A percentile compares a stretch with the other conserved stretches of the same genome.
Evolutionary conservation across 2,888 invertebrate genomes (phyloP).

Genomic region (Catocala nupta): DNA sequence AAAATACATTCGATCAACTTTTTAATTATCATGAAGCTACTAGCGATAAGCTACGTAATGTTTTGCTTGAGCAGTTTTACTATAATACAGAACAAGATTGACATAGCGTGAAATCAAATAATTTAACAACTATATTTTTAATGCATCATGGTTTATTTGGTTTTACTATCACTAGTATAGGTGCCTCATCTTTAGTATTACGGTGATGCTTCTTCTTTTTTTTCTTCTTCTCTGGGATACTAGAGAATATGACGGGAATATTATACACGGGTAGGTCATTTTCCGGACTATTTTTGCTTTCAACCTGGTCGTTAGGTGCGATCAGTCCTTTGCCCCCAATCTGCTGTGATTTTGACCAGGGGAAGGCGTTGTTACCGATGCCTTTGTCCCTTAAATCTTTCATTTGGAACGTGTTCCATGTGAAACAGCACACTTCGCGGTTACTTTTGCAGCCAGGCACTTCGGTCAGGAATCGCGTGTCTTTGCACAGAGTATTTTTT

Average conservation of each 20-base stretch:
- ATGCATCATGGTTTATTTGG: constrained; percentile 22
- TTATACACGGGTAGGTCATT: not conserved
- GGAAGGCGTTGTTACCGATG: constrained; percentile 58
- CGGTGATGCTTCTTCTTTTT: constrained; percentile 13
- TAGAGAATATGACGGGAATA: not conserved
- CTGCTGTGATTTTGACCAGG: constrained; percentile 59
- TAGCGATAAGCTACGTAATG: constrained; percentile 33
- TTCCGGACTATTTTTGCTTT: not conserved
- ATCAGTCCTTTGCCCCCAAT: constrained; percentile 72
- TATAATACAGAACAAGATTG: constrained; percentile 5
- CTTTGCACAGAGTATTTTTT: constrained; percentile 66
- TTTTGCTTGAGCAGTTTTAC: constrained; percentile 32
- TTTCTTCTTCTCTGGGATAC: constrained; percentile 7
- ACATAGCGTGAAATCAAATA: constrained; percentile 12
- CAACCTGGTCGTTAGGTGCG: constrained; percentile 21
- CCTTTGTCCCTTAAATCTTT: constrained; percentile 66
- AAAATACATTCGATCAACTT: constrained; percentile 30
- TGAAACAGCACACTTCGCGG: constrained; percentile 76
- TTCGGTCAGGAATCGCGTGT: constrained; percentile 63
- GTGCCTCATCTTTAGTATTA: constrained; percentile 14
- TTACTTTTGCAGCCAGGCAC: constrained; percentile 73
- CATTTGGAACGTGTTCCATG: constrained; percentile 70
- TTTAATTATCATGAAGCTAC: constrained; percentile 42
- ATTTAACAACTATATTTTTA: constrained; percentile 9
- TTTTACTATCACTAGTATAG: constrained; percentile 39